Conservation (phyloP, 2,888 invertebrate species). For the Mesorhabditis sp. region DNA sequence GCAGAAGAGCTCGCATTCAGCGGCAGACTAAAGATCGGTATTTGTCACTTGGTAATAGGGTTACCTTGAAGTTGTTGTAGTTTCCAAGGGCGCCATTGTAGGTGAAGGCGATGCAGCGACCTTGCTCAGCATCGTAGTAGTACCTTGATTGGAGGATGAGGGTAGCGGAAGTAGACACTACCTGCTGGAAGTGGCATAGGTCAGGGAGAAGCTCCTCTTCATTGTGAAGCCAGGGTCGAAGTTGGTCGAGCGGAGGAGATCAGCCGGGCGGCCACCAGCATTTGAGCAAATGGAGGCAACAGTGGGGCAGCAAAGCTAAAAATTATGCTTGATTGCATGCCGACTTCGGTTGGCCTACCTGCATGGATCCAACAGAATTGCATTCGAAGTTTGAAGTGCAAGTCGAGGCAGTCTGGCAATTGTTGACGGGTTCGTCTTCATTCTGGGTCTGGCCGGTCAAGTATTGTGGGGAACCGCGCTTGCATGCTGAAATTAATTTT, state of each 20-base stretch:
- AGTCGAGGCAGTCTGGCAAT: constrained; percentile 52
- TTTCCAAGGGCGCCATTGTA: constrained; percentile 57
- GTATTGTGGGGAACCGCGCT: constrained; percentile 56
- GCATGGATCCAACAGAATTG: constrained; percentile 53
- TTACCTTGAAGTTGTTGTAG: constrained; percentile 53
- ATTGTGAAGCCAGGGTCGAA: constrained; percentile 50
- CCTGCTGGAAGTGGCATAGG: constrained; percentile 43
- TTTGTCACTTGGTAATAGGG: background rate
- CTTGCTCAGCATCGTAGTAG: constrained; percentile 55
- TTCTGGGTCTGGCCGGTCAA: constrained; percentile 44
- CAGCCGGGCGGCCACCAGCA: constrained; percentile 45
- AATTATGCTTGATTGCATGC: background rate
- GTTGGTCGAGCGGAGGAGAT: constrained; percentile 44
- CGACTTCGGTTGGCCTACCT: constrained; percentile 15
- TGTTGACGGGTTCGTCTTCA: constrained; percentile 54
- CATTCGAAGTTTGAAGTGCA: constrained; percentile 55
- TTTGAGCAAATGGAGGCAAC: constrained; percentile 49
- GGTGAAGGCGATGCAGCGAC: constrained; percentile 54
- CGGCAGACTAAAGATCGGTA: constrained; percentile 28
- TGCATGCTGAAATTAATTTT: constrained; percentile 44
- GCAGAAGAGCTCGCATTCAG: constrained; percentile 56
- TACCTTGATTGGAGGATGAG: constrained; percentile 23
- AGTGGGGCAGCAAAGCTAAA: constrained; percentile 48
- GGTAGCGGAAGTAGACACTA: background rate
- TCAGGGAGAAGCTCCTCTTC: constrained; percentile 46